These are phyloP conservation scores for Piprites chloris DNA, from an alignment of 2,113 vertebrate species.

Conservation along the genomic window DNA sequence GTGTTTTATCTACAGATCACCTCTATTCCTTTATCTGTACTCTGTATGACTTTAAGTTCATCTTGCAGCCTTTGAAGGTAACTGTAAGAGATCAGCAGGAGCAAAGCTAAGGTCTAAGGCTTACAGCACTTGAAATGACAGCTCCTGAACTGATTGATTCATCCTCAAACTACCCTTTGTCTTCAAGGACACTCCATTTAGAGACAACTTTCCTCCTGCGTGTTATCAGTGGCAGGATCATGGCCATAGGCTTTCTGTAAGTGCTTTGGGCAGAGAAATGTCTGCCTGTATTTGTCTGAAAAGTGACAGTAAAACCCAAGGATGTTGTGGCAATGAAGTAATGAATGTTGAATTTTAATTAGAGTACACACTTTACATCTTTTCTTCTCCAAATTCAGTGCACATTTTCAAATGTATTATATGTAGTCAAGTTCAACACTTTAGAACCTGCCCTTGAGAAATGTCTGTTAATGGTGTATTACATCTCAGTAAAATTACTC, in stretches of 20 bases:
- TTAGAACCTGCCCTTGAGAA: neutral
- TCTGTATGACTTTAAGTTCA: neutral
- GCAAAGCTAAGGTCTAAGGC: neutral
- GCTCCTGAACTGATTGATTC: neutral
- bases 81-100: neutral
- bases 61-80: neutral
- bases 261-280: neutral
- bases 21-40: neutral
- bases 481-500: neutral
- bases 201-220: neutral
- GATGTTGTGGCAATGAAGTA: neutral
- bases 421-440: neutral
- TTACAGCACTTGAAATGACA: neutral
- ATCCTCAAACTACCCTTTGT: neutral
- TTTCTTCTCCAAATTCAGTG: neutral
- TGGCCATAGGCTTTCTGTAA: neutral
- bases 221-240: neutral
- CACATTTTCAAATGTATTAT: neutral
- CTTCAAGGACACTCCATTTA: slow-evolving; percentile 37
- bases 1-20: neutral
- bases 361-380: neutral
- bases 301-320: neutral
- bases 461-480: neutral
- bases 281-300: slow-evolving; percentile 4
- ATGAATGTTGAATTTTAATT: slow-evolving; percentile 1